A percentile compares a stretch with the other conserved stretches of the same genome.
phyloP scores from a whole-genome alignment of 2,888 invertebrate genomes.

The Leucoptera coffeella region DNA sequence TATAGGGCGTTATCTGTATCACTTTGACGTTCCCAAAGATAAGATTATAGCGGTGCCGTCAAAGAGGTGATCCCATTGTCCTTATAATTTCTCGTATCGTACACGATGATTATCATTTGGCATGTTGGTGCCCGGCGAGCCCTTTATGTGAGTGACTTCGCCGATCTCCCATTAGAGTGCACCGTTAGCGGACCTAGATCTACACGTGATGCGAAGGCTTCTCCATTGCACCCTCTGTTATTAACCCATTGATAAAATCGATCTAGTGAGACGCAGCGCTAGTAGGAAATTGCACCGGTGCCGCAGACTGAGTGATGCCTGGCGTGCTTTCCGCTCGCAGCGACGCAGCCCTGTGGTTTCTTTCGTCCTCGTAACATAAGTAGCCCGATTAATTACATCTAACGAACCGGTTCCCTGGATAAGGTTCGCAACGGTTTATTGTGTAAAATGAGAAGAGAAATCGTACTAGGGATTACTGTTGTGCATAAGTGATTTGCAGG shows the following conservation, averaged over 20 bases:
- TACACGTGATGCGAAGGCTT: slow-evolving; percentile 4
- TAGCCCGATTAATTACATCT: slow-evolving; percentile 40
- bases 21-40: too few species aligned
- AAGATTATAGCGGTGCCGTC: too few species aligned
- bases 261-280: slow-evolving; percentile 11
- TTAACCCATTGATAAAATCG: slow-evolving; percentile 15
- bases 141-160: slow-evolving; percentile 3
- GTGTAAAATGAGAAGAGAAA: slow-evolving; percentile 17
- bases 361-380: slow-evolving; percentile 25
- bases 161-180: slow-evolving; percentile 3
- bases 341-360: slow-evolving; percentile 34
- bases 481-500: too few species aligned
- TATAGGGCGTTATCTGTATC: too few species aligned
- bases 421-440: slow-evolving; percentile 37
- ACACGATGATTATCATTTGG: too few species aligned
- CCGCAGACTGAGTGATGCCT: slow-evolving; percentile 21
- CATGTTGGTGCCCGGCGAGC: too few species aligned
- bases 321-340: slow-evolving; percentile 27
- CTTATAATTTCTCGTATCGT: too few species aligned
- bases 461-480: too few species aligned
- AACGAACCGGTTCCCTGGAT: slow-evolving; percentile 11
- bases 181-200: slow-evolving; percentile 4
- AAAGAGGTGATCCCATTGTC: too few species aligned
- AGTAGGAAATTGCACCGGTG: slow-evolving; percentile 25
- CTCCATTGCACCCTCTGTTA: slow-evolving; percentile 8